phyloP scores from a whole-genome alignment of 2,888 invertebrate genomes.

The Dasysyrphus albostriatus region DNA sequence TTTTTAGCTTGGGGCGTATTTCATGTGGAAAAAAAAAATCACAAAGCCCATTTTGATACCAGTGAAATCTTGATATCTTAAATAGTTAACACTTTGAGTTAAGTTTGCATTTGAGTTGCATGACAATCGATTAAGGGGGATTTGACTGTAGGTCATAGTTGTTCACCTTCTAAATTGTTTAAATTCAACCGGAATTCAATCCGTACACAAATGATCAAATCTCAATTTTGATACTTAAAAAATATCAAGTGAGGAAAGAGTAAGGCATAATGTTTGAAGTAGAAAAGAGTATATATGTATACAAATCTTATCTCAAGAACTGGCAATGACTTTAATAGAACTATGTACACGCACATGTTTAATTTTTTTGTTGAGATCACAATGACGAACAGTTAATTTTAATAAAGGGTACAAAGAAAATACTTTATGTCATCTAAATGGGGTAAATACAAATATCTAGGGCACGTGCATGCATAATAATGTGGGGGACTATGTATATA shows the following conservation, averaged over 20 bases:
- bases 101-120: background rate
- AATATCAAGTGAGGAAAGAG: slow-evolving; percentile 23
- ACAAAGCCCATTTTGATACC: too few species aligned
- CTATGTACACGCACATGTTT: slow-evolving; percentile 16
- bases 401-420: slow-evolving; percentile 43
- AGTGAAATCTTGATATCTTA: too few species aligned
- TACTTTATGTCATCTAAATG: slow-evolving; percentile 43
- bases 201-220: slow-evolving; percentile 41
- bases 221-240: slow-evolving; percentile 59
- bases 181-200: slow-evolving; percentile 33
- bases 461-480: slow-evolving; percentile 52
- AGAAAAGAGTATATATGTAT: background rate
- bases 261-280: background rate
- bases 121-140: background rate
- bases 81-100: too few species aligned
- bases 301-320: slow-evolving; percentile 45
- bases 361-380: slow-evolving; percentile 29
- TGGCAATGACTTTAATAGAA: slow-evolving; percentile 64
- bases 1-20: too few species aligned
- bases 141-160: slow-evolving; percentile 18
- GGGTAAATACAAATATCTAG: slow-evolving; percentile 57
- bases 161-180: slow-evolving; percentile 64
- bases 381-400: background rate
- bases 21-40: too few species aligned
- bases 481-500: background rate